Evolutionary conservation across 2,888 invertebrate genomes (phyloP).

Genomic region (Chouioia cunea): DNA sequence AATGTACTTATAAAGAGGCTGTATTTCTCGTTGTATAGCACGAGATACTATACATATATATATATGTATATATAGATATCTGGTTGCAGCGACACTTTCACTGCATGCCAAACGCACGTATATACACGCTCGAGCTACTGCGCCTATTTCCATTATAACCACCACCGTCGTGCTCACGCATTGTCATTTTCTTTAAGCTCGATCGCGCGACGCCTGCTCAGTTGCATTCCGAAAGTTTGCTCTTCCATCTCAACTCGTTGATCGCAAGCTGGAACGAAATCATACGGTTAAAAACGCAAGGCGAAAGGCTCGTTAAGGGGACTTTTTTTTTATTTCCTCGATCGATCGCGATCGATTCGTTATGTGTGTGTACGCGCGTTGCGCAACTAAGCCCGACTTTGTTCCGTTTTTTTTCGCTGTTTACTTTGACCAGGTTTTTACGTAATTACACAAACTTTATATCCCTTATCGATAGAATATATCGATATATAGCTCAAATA

Average conservation of each 20-base stretch:
- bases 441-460: conserved; percentile 1
- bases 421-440: neutral
- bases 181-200: conserved; percentile 25
- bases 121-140: conserved; percentile 10
- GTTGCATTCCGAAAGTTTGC: too few species aligned
- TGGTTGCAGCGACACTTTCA: conserved; percentile 38
- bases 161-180: neutral
- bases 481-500: too few species aligned
- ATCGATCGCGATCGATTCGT: conserved; percentile 2
- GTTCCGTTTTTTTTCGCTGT: conserved; percentile 1
- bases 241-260: too few species aligned
- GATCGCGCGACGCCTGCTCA: neutral
- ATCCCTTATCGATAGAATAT: too few species aligned
- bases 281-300: too few species aligned
- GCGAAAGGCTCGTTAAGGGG: conserved; percentile 31
- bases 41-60: neutral
- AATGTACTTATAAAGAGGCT: conserved; percentile 40
- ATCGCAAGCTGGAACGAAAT: too few species aligned
- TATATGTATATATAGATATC: conserved; percentile 18
- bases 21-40: neutral
- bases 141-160: conserved; percentile 17
- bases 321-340: too few species aligned
- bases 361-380: neutral
- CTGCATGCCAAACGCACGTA: conserved; percentile 18
- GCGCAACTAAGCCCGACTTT: neutral